phyloP scores from a whole-genome alignment of 2,888 invertebrate species.

The Clepsis dumicolana region DNA sequence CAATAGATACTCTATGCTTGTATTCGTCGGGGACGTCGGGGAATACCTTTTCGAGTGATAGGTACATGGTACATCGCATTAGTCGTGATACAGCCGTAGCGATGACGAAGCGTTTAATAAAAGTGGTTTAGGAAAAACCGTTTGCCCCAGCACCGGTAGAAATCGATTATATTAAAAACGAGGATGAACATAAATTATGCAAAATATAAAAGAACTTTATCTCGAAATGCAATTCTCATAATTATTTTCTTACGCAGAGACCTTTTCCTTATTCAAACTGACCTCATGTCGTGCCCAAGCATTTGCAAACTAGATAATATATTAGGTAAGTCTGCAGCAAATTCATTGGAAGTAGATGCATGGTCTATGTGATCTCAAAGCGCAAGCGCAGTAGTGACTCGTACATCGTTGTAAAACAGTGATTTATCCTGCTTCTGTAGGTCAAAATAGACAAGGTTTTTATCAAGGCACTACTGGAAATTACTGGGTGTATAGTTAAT shows the following conservation, averaged over 20 bases:
- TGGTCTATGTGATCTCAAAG: too few species aligned
- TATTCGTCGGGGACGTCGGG: not conserved
- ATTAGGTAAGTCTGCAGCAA: too few species aligned
- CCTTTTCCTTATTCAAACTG: too few species aligned
- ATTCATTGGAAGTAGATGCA: too few species aligned
- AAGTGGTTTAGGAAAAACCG: not conserved
- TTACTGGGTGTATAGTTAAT: not conserved
- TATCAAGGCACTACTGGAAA: not conserved
- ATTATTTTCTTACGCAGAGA: not conserved
- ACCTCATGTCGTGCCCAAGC: not conserved
- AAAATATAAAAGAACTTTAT: not conserved
- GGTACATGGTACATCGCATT: not conserved
- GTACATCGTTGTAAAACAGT: not conserved
- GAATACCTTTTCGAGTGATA: not conserved
- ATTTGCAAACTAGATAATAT: too few species aligned
- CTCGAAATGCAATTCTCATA: not conserved
- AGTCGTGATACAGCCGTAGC: not conserved
- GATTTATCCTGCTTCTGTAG: not conserved
- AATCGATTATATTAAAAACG: not conserved
- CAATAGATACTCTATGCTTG: too few species aligned
- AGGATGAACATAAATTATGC: slow-evolving; percentile 2
- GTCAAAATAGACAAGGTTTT: not conserved
- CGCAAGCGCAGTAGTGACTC: too few species aligned
- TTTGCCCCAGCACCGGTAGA: not conserved
- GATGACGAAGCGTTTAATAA: not conserved